Base-by-base conservation (phyloP, 1,140 invertebrate species). In the Eumeta japonica region DNA sequence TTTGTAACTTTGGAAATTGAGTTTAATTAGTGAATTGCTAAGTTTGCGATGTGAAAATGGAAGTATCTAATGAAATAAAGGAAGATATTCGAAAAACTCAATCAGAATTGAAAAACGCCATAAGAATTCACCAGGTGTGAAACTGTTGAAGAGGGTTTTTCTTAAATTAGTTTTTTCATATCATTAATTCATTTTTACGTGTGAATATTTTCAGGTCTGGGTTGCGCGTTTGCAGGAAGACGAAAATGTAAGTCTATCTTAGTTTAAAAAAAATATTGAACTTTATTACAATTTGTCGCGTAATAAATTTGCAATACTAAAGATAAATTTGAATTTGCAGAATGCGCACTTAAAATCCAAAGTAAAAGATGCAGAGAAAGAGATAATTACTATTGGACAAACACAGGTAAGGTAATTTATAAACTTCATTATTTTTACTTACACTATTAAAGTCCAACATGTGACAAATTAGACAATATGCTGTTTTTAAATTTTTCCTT, bases 61-160 rank as follows among this genome's bases (percentile, higher is more conserved):
- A 84, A 76, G 81, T 84, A 52, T 80, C 80, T 31, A 81, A 81
- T 58, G 75, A 79, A 56, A 72, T 85, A 55, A 80, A 82, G 50
- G 75, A 78, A 59, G 80, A 83, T 53, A 83, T 85, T 58, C 62
- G 77, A 30, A 67, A 70, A 50, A 80, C 81, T 52, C 83, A 85
- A 66, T 76, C 71, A 43, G 80, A 83, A 48, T 71, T 85, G 59
- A 83, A 80, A 78, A 79, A 79, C 62, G 82, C 82, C 43, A 84
- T 85, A 58, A 67, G 76, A 53, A 71, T 81, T 71, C 83, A 85
- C 76, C 82, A 84, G 81, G 83, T 83, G 72, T 78, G 67, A 68
- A 43, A 42, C 46, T 37, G 39, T 42, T 34, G 36, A 17, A 19
- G 39, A 37, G 27, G 37, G 2, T 16, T 41, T 11, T 30, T 30